Conservation (phyloP, 2,888 invertebrate species). For the Stenodema calcarata region DNA sequence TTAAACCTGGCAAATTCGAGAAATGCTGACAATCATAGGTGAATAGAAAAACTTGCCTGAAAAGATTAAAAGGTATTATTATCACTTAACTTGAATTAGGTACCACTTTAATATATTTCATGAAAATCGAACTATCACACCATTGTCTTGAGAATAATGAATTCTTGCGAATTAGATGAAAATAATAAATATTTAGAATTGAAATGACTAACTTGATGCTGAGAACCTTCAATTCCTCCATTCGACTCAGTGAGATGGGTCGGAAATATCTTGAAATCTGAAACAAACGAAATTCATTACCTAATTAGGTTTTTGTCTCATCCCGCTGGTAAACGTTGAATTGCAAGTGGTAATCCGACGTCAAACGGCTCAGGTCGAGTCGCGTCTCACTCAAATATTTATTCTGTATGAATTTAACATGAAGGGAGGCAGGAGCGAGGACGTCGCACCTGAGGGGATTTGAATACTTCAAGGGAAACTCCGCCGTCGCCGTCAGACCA, state of each 20-base stretch:
- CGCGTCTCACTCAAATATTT: constrained; percentile 24
- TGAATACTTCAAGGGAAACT: constrained; percentile 11
- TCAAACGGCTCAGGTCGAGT: not conserved
- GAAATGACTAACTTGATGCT: constrained; percentile 69
- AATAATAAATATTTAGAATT: too few species aligned
- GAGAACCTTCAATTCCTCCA: constrained; percentile 70
- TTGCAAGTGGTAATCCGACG: not conserved
- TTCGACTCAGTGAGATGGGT: constrained; percentile 71
- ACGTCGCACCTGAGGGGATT: not conserved
- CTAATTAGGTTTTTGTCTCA: not conserved
- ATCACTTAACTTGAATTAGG: too few species aligned
- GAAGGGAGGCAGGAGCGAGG: not conserved
- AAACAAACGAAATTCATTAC: constrained; percentile 58
- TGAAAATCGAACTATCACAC: too few species aligned
- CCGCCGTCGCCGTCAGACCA: not conserved
- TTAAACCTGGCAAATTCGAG: too few species aligned
- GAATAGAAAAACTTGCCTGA: too few species aligned
- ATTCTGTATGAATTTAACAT: constrained; percentile 14
- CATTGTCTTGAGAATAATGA: too few species aligned
- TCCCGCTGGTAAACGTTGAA: too few species aligned
- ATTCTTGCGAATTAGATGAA: too few species aligned
- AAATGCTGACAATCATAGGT: too few species aligned
- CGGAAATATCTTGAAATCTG: constrained; percentile 72
- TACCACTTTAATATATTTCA: too few species aligned
- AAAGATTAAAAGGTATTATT: too few species aligned